Percentiles rank a stretch among this genome's conserved stretches.
Conservation (phyloP, 2,888 invertebrate species). For the Steinernema hermaphroditum region DNA sequence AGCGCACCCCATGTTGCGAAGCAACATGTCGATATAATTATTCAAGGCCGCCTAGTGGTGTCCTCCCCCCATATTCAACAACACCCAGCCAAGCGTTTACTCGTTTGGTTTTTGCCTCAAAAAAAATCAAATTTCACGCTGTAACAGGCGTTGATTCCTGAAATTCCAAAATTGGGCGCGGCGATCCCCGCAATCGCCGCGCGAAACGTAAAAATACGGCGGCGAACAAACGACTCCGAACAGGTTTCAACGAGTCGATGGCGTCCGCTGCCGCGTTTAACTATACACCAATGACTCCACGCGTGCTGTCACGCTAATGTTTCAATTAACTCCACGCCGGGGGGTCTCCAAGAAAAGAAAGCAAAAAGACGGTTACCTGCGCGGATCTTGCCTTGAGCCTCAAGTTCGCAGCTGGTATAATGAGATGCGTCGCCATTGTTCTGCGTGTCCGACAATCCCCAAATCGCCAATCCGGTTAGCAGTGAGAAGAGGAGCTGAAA, state of each 20-base stretch:
- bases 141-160: not conserved
- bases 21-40: too few relatives aligned
- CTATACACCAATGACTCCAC: not conserved
- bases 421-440: constrained; percentile 59
- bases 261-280: constrained; percentile 2
- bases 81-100: too few relatives aligned
- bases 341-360: not conserved
- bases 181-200: constrained; percentile 17
- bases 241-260: not conserved
- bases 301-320: constrained; percentile 1
- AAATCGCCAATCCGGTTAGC: constrained; percentile 56
- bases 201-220: constrained; percentile 22
- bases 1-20: too few relatives aligned
- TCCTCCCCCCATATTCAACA: too few relatives aligned
- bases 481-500: constrained; percentile 62
- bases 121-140: not conserved
- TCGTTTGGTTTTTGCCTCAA: too few relatives aligned
- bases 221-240: constrained; percentile 21
- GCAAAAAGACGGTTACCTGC: constrained; percentile 50
- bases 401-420: constrained; percentile 61
- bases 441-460: constrained; percentile 60
- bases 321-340: constrained; percentile 13
- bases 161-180: constrained; percentile 17
- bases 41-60: too few relatives aligned
- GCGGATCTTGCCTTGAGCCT: constrained; percentile 62